These are phyloP conservation scores for Catharus ustulatus DNA, from an alignment of 2,797 vertebrate genomes.

Conservation along the genomic window DNA sequence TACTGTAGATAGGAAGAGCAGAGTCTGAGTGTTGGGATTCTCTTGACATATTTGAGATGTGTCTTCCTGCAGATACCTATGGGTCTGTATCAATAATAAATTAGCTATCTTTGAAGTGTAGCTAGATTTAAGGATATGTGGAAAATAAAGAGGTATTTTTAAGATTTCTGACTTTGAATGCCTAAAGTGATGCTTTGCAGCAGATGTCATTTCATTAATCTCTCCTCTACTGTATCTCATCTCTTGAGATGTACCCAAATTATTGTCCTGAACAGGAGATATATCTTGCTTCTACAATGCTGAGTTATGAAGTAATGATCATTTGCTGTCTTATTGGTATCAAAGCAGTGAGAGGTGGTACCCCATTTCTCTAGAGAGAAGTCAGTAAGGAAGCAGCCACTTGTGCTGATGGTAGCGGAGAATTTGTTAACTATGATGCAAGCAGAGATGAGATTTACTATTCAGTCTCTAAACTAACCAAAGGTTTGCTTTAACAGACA, in stretches of 20 bases:
- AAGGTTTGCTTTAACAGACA: neutral
- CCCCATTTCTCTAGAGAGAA: neutral
- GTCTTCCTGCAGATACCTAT: neutral
- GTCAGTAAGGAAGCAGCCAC: neutral
- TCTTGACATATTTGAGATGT: accelerated
- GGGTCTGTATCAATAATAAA: neutral
- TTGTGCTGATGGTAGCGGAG: neutral
- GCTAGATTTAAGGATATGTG: neutral
- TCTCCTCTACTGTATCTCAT: neutral
- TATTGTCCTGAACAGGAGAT: neutral
- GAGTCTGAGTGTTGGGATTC: neutral
- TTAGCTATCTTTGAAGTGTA: neutral
- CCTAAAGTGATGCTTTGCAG: neutral
- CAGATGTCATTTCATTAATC: neutral
- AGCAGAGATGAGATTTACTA: neutral
- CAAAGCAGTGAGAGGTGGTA: neutral
- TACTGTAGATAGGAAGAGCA: neutral
- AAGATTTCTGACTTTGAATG: neutral
- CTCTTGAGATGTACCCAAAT: neutral
- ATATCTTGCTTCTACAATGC: neutral
- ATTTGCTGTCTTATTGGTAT: neutral
- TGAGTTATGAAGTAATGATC: accelerated
- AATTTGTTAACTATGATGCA: neutral
- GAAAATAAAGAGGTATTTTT: neutral
- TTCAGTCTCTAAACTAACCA: neutral